Percentiles rank a stretch among this genome's conserved stretches.
Evolutionary conservation across 2,888 invertebrate species (phyloP).

Genomic region (Dorcus hopei): DNA sequence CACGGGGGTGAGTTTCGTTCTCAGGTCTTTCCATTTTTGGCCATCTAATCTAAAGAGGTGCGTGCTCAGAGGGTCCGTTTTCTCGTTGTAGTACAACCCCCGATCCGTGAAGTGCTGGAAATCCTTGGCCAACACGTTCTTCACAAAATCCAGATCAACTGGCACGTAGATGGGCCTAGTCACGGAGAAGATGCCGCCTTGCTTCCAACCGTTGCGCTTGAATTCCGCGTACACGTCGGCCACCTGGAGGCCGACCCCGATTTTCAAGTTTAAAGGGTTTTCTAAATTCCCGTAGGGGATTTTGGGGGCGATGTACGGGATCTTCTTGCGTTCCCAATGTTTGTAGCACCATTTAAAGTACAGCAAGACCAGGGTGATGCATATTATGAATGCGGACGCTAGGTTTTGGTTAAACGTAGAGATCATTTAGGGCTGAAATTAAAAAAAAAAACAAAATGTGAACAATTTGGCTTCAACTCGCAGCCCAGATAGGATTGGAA

Average conservation of each 20-base stretch:
- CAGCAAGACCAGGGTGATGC: background rate
- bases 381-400: background rate
- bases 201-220: constrained; percentile 1
- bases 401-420: too few species aligned
- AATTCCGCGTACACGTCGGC: constrained; percentile 1
- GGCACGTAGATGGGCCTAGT: constrained; percentile 2
- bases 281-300: constrained; percentile 1
- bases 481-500: too few species aligned
- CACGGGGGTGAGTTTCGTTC: constrained; percentile 22
- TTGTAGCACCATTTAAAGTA: constrained; percentile 6
- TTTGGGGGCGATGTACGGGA: background rate
- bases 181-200: background rate
- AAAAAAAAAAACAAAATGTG: too few species aligned
- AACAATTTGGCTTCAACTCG: too few species aligned
- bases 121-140: constrained; percentile 5
- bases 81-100: constrained; percentile 2
- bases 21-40: constrained; percentile 55
- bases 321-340: constrained; percentile 4
- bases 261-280: background rate
- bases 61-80: constrained; percentile 53
- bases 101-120: constrained; percentile 5
- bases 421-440: too few species aligned
- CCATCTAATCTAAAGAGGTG: constrained; percentile 57
- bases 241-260: background rate
- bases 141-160: constrained; percentile 1